phyloP scores from a whole-genome alignment of 2,797 vertebrate species.

The Microctenopoma steveboyesi region DNA sequence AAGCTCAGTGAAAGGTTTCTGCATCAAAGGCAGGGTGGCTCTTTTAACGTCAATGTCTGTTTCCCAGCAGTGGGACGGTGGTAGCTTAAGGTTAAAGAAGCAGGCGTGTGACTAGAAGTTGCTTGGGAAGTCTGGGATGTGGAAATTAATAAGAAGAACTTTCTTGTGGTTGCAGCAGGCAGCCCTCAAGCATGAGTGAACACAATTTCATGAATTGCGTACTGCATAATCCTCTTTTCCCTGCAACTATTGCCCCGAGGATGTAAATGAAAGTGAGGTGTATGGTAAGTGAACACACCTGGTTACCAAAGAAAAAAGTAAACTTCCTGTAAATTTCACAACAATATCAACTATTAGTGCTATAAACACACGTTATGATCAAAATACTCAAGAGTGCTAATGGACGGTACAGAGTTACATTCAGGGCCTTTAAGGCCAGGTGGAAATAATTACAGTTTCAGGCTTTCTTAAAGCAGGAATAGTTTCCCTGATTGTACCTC shows the following conservation, averaged over 20 bases:
- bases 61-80: slow-evolving; percentile 47
- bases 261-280: slow-evolving; percentile 46
- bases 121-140: slow-evolving; percentile 42
- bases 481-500: background rate
- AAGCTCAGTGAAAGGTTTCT: slow-evolving; percentile 26
- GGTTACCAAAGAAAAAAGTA: slow-evolving; percentile 26
- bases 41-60: slow-evolving; percentile 43
- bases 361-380: slow-evolving; percentile 11
- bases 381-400: slow-evolving; percentile 40
- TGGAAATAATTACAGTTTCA: slow-evolving; percentile 10
- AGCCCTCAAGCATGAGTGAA: slow-evolving; percentile 63
- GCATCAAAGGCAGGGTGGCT: slow-evolving; percentile 42
- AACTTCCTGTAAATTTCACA: slow-evolving; percentile 43
- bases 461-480: slow-evolving; percentile 19
- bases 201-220: slow-evolving; percentile 46
- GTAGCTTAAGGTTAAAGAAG: slow-evolving; percentile 48
- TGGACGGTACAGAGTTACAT: slow-evolving; percentile 25
- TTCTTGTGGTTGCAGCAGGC: slow-evolving; percentile 60
- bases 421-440: slow-evolving; percentile 14
- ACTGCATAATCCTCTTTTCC: slow-evolving; percentile 45
- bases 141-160: slow-evolving; percentile 69
- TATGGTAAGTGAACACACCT: slow-evolving; percentile 31
- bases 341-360: slow-evolving; percentile 26
- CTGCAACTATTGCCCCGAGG: slow-evolving; percentile 37
- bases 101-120: slow-evolving; percentile 44